Base-by-base conservation (phyloP, 2,113 vertebrate genomes). In the Polypterus senegalus region DNA sequence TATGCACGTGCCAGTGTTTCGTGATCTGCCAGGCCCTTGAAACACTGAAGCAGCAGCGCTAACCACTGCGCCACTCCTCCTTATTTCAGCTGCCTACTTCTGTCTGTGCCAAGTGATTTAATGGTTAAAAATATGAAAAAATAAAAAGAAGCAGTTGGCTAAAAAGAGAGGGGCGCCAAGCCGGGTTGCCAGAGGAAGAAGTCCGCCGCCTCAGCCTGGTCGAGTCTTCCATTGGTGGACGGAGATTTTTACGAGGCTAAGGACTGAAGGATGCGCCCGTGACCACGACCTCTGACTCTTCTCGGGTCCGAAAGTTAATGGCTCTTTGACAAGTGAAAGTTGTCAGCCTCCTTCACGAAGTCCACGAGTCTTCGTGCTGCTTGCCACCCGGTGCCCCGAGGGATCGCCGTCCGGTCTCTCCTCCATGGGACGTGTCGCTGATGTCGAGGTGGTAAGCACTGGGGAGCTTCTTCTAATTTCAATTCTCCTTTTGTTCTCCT, bases 401-500 rank as follows among this genome's bases (percentile, higher is more conserved):
- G 56, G 71, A 70, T 68, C 82, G 82, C 77, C 55, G 62, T 48
- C 73, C 80, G 79, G 66, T 76, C 69, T 71, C 74, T 63, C 66
- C 70, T 70, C 0, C 7, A 67, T 67, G 75, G 77, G 82, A 79
- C 61, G 62, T 47, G 61, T 59, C 73, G 71, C 75, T 80, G 79
- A 82, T 81, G 77, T 73, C 68, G 64, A 9, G 49, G 5, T 3
- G 60, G 60, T 61, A 43, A 53, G 60, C 53, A 48, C 58, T 60
- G n/a, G 7, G 54, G 3, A 43, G 52, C 54, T 48, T 52, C 27
- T 27, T 27, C 27, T 27, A 27, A 27, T 27, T 27, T 27, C 27
- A 27, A 27, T 27, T 27, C 27, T 27, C 27, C 27, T 27, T 27
- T 56, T 56, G 9, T 56, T 56, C 10, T 9, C 54, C n/a, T 59